Base-by-base conservation (phyloP, 2,113 vertebrate genomes). In the Silurus glanis region DNA sequence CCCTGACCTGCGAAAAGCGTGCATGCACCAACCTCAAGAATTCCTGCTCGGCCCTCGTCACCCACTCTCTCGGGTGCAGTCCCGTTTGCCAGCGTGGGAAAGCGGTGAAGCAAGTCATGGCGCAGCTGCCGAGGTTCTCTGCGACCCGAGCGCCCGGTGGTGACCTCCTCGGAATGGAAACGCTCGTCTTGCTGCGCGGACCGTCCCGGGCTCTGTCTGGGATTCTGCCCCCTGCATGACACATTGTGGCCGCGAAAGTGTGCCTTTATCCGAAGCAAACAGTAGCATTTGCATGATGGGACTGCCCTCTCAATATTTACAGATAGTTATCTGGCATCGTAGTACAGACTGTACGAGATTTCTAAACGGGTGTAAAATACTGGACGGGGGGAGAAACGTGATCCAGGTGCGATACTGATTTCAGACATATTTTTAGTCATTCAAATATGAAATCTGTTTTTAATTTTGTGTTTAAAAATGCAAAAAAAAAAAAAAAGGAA, bases 241-340 rank as follows among this genome's bases (percentile, higher is more conserved):
- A 83, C 49, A 55, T 67, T 81, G 83, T 5, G 80, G 80, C 66
- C 81, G 72, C 71, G 71, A 59, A 83, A 82, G 78, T 5, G 49
- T 47, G 62, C 75, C 67, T 86, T 84, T 84, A 86, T 81, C 67
- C 45, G 83, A 83, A 85, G 83, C 75, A 87, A 89, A 89, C 82
- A 81, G 84, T 72, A 55, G 56, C 66, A 87, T 89, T 89, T 90
- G 87, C 87, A 90, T 89, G 80, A 72, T 59, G 49, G 84, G 82
- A 85, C 88, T 75, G 84, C 59, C 74, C 79, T 64, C 47, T 62
- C 72, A 87, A 85, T 83, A 83, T 83, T 74, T 87, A 85, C 79
- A 87, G 80, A 80, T 85, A 51, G 12, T 55, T 47, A 85, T 83
- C 49, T 4, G 59, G 82, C n/a, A 21, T 59, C 1, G 23, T 59